phyloP scores from a whole-genome alignment of 1,140 invertebrate species.

The Leptinotarsa undecemlineata region DNA sequence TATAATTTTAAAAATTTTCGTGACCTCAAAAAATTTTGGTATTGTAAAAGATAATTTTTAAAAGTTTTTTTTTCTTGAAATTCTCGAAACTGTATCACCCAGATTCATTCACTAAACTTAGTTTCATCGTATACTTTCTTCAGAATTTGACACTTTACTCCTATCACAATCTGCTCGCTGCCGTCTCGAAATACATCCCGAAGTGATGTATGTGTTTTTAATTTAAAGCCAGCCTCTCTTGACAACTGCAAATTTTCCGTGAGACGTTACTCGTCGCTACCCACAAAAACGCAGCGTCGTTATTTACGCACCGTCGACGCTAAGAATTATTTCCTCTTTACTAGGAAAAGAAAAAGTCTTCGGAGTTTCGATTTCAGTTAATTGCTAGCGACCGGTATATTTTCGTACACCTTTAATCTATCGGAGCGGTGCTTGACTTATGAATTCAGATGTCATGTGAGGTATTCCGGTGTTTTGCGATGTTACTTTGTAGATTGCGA shows the following conservation, averaged over 20 bases:
- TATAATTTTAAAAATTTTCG: too few relatives aligned
- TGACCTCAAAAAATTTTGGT: too few relatives aligned
- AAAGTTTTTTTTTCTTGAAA: too few relatives aligned
- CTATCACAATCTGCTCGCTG: too few relatives aligned
- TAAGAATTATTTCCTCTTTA: constrained; percentile 39
- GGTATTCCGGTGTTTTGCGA: background rate
- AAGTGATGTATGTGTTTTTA: constrained; percentile 39
- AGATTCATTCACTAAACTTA: too few relatives aligned
- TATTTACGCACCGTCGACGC: constrained; percentile 34
- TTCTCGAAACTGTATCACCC: too few relatives aligned
- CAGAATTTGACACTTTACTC: too few relatives aligned
- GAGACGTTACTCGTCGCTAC: constrained; percentile 33
- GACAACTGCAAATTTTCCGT: constrained; percentile 43
- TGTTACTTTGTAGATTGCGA: background rate
- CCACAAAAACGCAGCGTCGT: background rate
- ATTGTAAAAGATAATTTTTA: too few relatives aligned
- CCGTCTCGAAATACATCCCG: background rate
- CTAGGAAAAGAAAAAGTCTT: constrained; percentile 29
- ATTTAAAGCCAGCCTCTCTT: constrained; percentile 34
- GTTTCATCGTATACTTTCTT: too few relatives aligned
- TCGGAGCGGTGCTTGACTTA: constrained; percentile 11
- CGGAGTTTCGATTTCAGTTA: constrained; percentile 34
- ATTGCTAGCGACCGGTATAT: constrained; percentile 37
- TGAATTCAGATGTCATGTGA: constrained; percentile 9
- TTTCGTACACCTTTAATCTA: constrained; percentile 36